These are phyloP conservation scores for Glandiceps talaboti DNA, from an alignment of 53 echinoderm and acorn worm genomes.

Conservation along the genomic window DNA sequence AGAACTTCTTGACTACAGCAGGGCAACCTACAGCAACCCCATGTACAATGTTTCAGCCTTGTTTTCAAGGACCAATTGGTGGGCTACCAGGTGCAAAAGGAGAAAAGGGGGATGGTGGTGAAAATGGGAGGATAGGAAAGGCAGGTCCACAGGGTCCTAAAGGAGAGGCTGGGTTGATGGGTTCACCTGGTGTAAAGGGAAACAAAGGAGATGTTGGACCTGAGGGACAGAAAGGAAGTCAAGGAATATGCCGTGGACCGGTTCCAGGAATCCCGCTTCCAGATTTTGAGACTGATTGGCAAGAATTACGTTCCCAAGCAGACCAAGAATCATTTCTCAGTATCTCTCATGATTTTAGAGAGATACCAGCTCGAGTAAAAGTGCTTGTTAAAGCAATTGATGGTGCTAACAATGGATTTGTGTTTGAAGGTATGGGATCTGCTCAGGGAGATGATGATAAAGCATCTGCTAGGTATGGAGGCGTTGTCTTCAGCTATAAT, in stretches of 20 bases:
- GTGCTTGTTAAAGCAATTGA: background rate
- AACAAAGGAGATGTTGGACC: background rate
- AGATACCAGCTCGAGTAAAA: background rate
- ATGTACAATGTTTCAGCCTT: background rate
- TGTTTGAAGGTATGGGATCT: background rate
- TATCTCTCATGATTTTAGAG: background rate
- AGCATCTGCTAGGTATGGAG: background rate
- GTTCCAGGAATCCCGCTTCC: background rate
- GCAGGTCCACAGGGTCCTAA: background rate
- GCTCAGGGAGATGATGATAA: background rate
- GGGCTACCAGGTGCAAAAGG: background rate
- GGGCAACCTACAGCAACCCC: background rate
- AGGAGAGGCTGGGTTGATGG: background rate
- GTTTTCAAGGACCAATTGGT: background rate
- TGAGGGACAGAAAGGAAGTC: background rate
- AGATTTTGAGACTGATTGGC: background rate
- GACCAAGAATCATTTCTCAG: background rate
- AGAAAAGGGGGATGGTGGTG: background rate
- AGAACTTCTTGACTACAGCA: background rate
- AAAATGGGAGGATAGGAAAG: background rate
- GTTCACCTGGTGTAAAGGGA: background rate
- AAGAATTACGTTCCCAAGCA: background rate
- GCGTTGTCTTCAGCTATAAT: background rate
- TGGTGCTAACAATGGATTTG: background rate
- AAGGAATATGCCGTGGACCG: background rate